Conservation (phyloP, 2,113 vertebrate species). For the Odocoileus hemionus region DNA sequence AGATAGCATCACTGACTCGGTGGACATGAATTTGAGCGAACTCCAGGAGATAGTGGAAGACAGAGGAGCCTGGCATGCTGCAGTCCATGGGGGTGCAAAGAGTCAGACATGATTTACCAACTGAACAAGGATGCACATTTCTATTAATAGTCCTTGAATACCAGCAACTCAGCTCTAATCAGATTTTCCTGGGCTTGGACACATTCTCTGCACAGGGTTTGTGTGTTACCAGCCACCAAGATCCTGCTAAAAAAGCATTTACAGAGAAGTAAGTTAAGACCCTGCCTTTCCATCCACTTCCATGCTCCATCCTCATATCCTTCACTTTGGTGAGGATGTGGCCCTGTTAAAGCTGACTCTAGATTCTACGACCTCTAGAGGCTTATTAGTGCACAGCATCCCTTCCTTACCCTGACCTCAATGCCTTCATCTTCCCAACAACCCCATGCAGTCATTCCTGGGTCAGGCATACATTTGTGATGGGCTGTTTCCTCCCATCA, state of each 20-base stretch:
- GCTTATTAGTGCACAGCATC: not conserved
- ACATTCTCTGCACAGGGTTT: not conserved
- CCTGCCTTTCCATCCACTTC: not conserved
- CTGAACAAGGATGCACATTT: not conserved
- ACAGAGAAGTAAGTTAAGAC: not conserved
- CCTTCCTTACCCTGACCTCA: not conserved
- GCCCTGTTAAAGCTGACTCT: not conserved
- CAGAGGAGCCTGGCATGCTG: not conserved
- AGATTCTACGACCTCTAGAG: not conserved
- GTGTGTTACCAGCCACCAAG: not conserved
- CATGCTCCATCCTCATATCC: not conserved
- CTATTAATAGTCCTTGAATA: not conserved
- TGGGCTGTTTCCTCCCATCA: not conserved
- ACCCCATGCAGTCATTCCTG: not conserved
- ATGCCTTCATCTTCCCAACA: not conserved
- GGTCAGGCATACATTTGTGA: not conserved
- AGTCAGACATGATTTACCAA: not conserved
- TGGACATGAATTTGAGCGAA: not conserved
- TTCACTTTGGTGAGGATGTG: not conserved
- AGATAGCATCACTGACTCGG: not conserved
- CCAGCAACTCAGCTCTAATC: not conserved
- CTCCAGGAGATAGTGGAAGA: not conserved
- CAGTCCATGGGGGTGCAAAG: not conserved
- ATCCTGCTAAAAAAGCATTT: not conserved
- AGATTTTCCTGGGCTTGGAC: not conserved